Percentiles rank a stretch among this genome's conserved stretches.
phyloP scores from a whole-genome alignment of 1,140 invertebrate species.

The Plectrocnemia conspersa region DNA sequence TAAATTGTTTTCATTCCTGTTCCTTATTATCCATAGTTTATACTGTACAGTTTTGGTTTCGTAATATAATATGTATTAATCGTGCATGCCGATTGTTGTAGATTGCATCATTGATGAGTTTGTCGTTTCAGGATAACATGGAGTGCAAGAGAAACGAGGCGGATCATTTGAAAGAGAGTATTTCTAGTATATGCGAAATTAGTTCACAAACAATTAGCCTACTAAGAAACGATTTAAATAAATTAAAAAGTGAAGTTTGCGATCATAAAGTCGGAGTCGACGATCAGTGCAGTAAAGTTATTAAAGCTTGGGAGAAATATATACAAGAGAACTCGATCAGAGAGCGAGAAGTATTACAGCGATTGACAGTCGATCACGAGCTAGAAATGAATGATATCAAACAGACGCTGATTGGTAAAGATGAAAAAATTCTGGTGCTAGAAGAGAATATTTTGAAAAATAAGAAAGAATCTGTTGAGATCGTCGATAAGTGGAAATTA shows the following conservation, averaged over 20 bases:
- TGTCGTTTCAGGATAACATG: slow-evolving; percentile 54
- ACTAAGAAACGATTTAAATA: slow-evolving; percentile 57
- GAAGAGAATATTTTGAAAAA: slow-evolving; percentile 48
- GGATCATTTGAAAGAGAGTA: slow-evolving; percentile 49
- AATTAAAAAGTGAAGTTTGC: slow-evolving; percentile 51
- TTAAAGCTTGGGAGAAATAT: slow-evolving; percentile 51
- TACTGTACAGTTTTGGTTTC: too few species aligned
- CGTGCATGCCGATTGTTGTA: too few species aligned
- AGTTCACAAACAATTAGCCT: slow-evolving; percentile 53
- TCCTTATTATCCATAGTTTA: slow-evolving; percentile 4
- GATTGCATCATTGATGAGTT: too few species aligned
- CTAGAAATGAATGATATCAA: slow-evolving; percentile 59
- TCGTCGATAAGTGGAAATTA: slow-evolving; percentile 37
- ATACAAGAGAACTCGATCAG: slow-evolving; percentile 51
- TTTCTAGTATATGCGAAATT: slow-evolving; percentile 48
- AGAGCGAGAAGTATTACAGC: slow-evolving; percentile 56
- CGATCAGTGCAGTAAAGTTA: slow-evolving; percentile 53
- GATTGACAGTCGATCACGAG: slow-evolving; percentile 61
- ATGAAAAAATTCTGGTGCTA: slow-evolving; percentile 54
- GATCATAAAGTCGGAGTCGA: slow-evolving; percentile 51
- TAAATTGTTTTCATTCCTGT: slow-evolving; percentile 24
- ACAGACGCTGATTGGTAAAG: slow-evolving; percentile 50
- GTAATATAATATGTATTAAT: too few species aligned
- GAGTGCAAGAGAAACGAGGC: slow-evolving; percentile 53
- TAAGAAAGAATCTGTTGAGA: slow-evolving; percentile 41